A percentile compares a stretch with the other conserved stretches of the same genome.
phyloP scores from a whole-genome alignment of 2,113 vertebrate species.

The Hemichromis elongatus region DNA sequence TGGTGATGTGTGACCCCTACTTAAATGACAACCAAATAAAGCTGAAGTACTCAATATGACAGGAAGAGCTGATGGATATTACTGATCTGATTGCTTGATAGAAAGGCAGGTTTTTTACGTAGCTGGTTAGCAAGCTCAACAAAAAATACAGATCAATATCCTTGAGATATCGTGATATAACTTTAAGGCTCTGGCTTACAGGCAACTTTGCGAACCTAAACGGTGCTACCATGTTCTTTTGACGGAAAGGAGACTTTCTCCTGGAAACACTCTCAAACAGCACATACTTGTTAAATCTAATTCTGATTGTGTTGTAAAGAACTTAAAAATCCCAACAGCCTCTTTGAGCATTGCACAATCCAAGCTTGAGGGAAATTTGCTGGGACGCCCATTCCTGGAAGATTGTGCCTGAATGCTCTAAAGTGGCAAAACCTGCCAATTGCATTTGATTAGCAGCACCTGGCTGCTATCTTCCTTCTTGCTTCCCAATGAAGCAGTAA shows the following conservation, averaged over 20 bases:
- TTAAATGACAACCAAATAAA: not conserved
- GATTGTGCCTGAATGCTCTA: not conserved
- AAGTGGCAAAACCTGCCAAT: not conserved
- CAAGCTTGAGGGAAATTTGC: not conserved
- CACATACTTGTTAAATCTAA: not conserved
- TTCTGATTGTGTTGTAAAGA: not conserved
- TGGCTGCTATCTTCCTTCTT: not conserved
- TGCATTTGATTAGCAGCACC: not conserved
- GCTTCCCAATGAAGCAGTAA: not conserved
- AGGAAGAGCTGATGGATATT: not conserved
- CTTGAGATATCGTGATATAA: not conserved
- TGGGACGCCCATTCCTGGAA: not conserved
- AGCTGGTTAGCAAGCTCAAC: not conserved
- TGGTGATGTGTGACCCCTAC: not conserved
- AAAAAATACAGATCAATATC: not conserved
- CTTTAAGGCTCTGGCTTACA: not conserved
- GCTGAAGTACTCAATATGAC: not conserved
- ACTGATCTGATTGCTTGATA: not conserved
- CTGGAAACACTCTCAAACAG: not conserved
- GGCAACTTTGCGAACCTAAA: not conserved
- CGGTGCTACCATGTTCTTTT: not conserved
- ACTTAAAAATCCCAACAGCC: not conserved
- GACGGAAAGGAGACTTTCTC: not conserved
- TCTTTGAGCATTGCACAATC: not conserved
- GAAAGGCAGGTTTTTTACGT: not conserved